Evolutionary conservation across 2,113 vertebrate genomes (phyloP).

Genomic region (Pterocles burchelli): DNA sequence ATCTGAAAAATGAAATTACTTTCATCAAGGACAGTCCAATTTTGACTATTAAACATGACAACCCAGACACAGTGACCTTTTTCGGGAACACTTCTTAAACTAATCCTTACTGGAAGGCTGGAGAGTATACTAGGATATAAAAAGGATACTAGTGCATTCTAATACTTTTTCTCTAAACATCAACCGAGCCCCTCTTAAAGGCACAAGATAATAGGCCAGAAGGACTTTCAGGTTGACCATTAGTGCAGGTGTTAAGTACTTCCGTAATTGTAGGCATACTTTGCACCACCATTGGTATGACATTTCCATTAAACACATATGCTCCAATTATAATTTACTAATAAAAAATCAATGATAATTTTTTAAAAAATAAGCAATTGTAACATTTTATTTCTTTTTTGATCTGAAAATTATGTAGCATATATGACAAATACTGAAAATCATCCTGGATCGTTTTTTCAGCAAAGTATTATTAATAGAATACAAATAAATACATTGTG

Average conservation of each 20-base stretch:
- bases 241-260: not conserved
- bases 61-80: not conserved
- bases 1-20: not conserved
- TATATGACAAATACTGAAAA: not conserved
- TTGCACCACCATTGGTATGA: not conserved
- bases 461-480: conserved; percentile 66
- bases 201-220: not conserved
- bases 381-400: not conserved
- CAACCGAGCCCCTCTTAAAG: not conserved
- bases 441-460: not conserved
- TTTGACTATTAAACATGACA: not conserved
- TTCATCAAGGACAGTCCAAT: not conserved
- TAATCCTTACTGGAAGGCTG: not conserved
- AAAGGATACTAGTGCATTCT: not conserved
- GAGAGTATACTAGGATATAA: not conserved
- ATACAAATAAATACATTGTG: conserved; percentile 84
- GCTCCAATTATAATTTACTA: not conserved
- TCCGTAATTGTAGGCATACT: not conserved
- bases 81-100: not conserved
- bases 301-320: not conserved
- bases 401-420: not conserved
- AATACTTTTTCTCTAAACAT: not conserved
- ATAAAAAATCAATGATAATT: not conserved
- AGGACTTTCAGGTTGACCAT: not conserved
- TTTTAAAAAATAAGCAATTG: not conserved